phyloP scores from a whole-genome alignment of 2,888 invertebrate species.

The Plebejus melissa region DNA sequence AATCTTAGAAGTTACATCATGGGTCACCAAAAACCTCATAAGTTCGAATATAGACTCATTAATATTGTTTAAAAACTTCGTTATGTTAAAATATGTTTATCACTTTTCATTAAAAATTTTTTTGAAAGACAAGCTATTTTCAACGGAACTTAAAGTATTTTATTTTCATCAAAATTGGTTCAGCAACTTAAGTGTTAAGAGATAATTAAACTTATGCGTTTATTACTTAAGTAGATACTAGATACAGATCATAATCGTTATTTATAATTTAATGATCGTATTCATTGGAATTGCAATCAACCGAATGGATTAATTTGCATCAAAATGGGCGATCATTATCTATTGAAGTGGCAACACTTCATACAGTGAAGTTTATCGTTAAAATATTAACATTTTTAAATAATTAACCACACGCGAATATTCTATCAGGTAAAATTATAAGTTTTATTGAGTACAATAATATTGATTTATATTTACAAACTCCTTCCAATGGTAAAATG shows the following conservation, averaged over 20 bases:
- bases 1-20: too few species aligned
- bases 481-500: too few species aligned
- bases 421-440: neutral
- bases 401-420: neutral
- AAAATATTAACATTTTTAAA: neutral
- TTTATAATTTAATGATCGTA: neutral
- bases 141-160: too few species aligned
- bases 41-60: too few species aligned
- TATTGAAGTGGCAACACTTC: slow-evolving; percentile 12
- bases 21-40: too few species aligned
- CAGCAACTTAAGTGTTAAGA: neutral
- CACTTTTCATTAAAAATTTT: too few species aligned
- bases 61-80: too few species aligned
- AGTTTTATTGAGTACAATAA: neutral
- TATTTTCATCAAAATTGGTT: too few species aligned
- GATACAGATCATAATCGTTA: neutral
- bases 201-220: neutral
- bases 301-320: slow-evolving; percentile 12
- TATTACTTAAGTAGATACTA: neutral
- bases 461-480: neutral
- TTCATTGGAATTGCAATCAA: slow-evolving; percentile 13
- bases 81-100: too few species aligned
- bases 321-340: neutral
- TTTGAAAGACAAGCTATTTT: too few species aligned
- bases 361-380: slow-evolving; percentile 4